Evolutionary conservation across 2,888 invertebrate species (phyloP).

Genomic region (Eustalomyia histrio): DNA sequence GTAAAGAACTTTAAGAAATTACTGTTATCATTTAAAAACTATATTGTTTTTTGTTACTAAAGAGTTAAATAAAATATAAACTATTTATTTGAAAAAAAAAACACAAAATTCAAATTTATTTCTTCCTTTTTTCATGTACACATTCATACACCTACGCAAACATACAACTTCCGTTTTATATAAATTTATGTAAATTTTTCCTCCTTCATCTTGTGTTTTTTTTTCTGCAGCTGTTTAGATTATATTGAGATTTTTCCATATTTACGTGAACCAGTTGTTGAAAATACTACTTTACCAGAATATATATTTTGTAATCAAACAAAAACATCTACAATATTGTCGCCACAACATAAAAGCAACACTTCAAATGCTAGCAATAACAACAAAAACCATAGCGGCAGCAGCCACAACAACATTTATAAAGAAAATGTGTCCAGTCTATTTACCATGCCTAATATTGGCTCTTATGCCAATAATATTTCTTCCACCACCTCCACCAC

Average conservation of each 20-base stretch:
- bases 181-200: constrained; percentile 22
- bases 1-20: background rate
- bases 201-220: constrained; percentile 19
- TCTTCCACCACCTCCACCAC: constrained; percentile 48
- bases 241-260: constrained; percentile 79
- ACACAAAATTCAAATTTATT: constrained; percentile 35
- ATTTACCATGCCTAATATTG: constrained; percentile 52
- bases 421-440: constrained; percentile 52
- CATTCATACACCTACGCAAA: background rate
- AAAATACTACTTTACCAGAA: constrained; percentile 76
- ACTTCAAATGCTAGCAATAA: constrained; percentile 39
- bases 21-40: constrained; percentile 7
- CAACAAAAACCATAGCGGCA: constrained; percentile 9
- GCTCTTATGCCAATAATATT: constrained; percentile 58
- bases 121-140: constrained; percentile 39
- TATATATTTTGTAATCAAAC: constrained; percentile 77
- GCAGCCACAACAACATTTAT: constrained; percentile 19
- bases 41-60: constrained; percentile 26
- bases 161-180: constrained; percentile 37
- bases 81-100: constrained; percentile 40
- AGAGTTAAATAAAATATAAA: constrained; percentile 11
- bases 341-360: constrained; percentile 56
- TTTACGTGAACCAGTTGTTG: constrained; percentile 78
- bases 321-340: constrained; percentile 31
- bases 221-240: constrained; percentile 76